Conservation (phyloP, 2,888 invertebrate genomes). For the Agrotis exclamationis region DNA sequence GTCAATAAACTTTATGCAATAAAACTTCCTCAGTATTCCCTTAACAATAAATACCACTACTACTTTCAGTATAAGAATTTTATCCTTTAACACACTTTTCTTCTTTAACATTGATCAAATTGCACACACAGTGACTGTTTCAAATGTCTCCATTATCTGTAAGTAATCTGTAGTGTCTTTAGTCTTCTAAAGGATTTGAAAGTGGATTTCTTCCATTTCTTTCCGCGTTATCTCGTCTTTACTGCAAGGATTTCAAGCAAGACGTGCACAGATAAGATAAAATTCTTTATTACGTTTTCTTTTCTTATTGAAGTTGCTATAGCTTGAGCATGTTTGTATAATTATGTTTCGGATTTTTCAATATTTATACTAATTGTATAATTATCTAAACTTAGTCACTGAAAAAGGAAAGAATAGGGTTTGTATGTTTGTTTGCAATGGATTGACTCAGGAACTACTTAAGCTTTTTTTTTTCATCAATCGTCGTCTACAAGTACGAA, state of each 20-base stretch:
- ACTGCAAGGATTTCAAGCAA: slow-evolving; percentile 26
- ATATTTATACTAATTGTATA: too few relatives aligned
- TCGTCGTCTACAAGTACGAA: too few relatives aligned
- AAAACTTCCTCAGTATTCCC: neutral
- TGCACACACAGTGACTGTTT: neutral
- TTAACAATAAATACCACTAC: neutral
- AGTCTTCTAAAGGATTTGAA: slow-evolving; percentile 34
- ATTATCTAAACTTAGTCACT: too few relatives aligned
- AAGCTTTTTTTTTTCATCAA: too few relatives aligned
- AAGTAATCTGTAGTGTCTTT: slow-evolving; percentile 33
- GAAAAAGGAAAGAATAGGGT: too few relatives aligned
- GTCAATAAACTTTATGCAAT: too few relatives aligned
- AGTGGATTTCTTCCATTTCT: slow-evolving; percentile 42
- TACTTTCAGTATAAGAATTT: neutral
- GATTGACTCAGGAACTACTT: too few relatives aligned
- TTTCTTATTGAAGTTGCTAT: slow-evolving; percentile 11
- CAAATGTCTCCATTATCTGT: slow-evolving; percentile 6
- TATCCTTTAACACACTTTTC: neutral
- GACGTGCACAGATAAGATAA: slow-evolving; percentile 41
- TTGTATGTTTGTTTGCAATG: too few relatives aligned
- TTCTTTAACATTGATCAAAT: neutral
- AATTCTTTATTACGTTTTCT: slow-evolving; percentile 42
- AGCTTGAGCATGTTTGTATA: neutral
- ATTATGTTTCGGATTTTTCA: neutral
- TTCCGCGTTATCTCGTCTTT: slow-evolving; percentile 38